phyloP scores from a whole-genome alignment of 2,888 invertebrate species.

The Yponomeuta sedellus region DNA sequence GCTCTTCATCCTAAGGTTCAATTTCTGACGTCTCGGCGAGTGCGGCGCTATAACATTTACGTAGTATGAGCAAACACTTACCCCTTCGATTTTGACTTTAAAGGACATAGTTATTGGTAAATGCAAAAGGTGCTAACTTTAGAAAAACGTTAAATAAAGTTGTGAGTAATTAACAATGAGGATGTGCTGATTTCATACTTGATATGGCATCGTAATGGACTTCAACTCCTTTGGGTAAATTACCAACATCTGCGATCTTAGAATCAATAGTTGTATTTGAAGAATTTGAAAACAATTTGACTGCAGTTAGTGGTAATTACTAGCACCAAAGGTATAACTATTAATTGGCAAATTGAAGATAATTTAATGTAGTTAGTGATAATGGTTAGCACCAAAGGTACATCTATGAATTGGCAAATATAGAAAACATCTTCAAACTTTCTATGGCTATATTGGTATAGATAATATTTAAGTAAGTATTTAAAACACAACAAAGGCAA shows the following conservation, averaged over 20 bases:
- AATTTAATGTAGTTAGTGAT: background rate
- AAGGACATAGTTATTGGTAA: background rate
- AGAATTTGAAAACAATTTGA: background rate
- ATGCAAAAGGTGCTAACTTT: background rate
- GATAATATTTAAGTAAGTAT: background rate
- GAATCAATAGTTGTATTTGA: no score
- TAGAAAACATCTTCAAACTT: background rate
- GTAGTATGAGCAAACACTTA: constrained; percentile 32
- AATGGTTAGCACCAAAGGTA: background rate
- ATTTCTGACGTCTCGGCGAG: constrained; percentile 95
- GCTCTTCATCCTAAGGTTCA: constrained; percentile 98
- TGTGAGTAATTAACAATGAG: background rate
- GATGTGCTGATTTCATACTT: background rate
- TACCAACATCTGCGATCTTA: background rate
- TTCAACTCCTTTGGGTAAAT: background rate
- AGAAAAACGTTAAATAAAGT: background rate
- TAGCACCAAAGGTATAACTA: background rate
- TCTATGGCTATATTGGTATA: background rate
- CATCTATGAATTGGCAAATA: background rate
- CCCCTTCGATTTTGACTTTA: constrained; percentile 17
- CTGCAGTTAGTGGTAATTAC: background rate
- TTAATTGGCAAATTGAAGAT: background rate
- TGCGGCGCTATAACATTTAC: constrained; percentile 85
- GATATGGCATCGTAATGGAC: background rate
- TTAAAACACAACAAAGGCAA: background rate